phyloP scores from a whole-genome alignment of 2,113 vertebrate species.

The cattle (Bos taurus) region DNA sequence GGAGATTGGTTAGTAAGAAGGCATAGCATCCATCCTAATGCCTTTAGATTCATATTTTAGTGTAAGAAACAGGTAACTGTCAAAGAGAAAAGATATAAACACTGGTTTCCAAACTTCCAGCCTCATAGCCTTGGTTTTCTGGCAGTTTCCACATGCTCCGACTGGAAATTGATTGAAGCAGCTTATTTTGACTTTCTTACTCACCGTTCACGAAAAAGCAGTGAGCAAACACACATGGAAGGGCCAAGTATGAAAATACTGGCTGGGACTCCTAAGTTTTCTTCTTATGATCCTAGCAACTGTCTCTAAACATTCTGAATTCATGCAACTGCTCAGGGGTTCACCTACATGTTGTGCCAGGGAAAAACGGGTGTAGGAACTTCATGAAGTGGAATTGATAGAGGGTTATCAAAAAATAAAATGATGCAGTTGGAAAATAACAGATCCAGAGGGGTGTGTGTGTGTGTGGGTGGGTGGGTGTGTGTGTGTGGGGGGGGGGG shows the following conservation, averaged over 20 bases:
- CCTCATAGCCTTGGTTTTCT: not conserved
- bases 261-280: not conserved
- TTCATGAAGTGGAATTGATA: not conserved
- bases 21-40: not conserved
- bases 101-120: not conserved
- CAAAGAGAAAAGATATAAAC: not conserved
- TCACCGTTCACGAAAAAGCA: not conserved
- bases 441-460: not conserved
- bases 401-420: not conserved
- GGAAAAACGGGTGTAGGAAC: not conserved
- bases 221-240: accelerated
- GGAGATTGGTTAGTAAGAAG: not conserved
- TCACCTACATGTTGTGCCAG: not conserved
- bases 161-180: conserved; percentile 21
- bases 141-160: not conserved
- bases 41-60: not conserved
- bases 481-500: no score
- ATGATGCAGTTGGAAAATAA: not conserved
- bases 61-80: not conserved
- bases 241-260: not conserved
- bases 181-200: not conserved
- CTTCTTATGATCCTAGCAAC: conserved; percentile 16
- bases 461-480: no score
- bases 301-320: conserved; percentile 23
- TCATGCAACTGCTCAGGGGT: conserved; percentile 19